A percentile compares a stretch with the other conserved stretches of the same genome.
Evolutionary conservation across 2,113 vertebrate genomes (phyloP).

Genomic region (Emydura subglobosa): DNA sequence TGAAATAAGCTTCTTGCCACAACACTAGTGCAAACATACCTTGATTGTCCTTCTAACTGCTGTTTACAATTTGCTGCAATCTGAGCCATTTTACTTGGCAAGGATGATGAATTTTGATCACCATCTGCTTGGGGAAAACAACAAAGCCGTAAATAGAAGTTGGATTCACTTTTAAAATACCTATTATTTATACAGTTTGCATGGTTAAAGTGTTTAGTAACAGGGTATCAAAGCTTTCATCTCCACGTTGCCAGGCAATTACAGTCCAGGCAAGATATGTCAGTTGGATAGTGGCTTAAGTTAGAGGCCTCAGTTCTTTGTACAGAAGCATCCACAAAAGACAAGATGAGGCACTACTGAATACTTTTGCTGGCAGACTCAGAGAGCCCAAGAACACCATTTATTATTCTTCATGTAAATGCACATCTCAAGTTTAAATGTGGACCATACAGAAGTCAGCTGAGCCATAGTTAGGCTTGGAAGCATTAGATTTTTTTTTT

Average conservation of each 20-base stretch:
- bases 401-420: background rate
- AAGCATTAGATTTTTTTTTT: background rate
- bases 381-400: background rate
- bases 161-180: background rate
- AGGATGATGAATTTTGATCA: conserved; percentile 47
- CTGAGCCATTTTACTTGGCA: conserved; percentile 88
- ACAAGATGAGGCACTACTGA: background rate
- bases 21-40: conserved; percentile 78
- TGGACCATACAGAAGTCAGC: background rate
- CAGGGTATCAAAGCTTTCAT: background rate
- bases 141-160: background rate
- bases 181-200: background rate
- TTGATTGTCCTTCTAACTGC: conserved; percentile 87
- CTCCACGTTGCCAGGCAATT: background rate
- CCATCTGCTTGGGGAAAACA: conserved; percentile 58
- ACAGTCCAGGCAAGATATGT: background rate
- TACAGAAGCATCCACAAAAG: background rate
- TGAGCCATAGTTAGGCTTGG: background rate
- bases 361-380: background rate
- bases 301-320: background rate
- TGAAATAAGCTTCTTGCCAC: background rate
- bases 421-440: background rate
- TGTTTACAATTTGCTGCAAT: conserved; percentile 89
- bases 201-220: background rate
- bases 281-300: background rate